Base-by-base conservation (phyloP, 2,113 vertebrate genomes). In the Malaclemys terrapin region DNA sequence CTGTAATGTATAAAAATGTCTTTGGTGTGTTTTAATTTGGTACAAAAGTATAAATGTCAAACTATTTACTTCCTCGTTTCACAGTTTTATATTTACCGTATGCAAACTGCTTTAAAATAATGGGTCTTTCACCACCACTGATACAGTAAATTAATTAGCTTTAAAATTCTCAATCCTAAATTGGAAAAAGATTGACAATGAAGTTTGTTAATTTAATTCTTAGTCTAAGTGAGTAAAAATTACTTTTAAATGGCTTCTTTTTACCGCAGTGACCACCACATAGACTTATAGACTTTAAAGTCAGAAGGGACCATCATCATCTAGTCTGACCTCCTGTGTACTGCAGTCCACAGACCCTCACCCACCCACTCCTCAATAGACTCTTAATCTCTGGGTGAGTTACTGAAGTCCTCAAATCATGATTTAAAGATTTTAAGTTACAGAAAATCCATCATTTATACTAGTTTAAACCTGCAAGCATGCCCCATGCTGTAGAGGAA, bases 201-300 rank as follows among this genome's bases (percentile, higher is more conserved):
- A 56, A 93, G 90, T 62, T 85, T 5, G 4, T 8, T 54, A 95
- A 95, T 92, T 92, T 57, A 82, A 92, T 93, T 89, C 96, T 80
- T 83, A 89, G 90, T 54, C 29, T 50, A 88, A 31, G 38, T 80
- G 12, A 53, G 88, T 94, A 59, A 14, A 93, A 53, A 78, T n/a
- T 65, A 86, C 38, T 82, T 95, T 95, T 42, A 89, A 93, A 91
- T 35, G 86, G 87, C 76, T 76, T 62, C 27, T 88, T 94, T 93
- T 84, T 82, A 85, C 87, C 87, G 69, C 13, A 76, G 31, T 62
- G 85, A 90, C 82, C 76, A 91, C 25, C 49, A 92, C 57, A 42
- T 95, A 91, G 27, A 88, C 27, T 59, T 27, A 62, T 16, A 31
- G 14, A 62, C 29, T 62, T 62, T 16, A 62, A 62, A 31, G 11